Evolutionary conservation across 2,888 invertebrate genomes (phyloP), one percentile per base, ranked within the genome.

Genomic region (Ganaspis brasiliensis): DNA sequence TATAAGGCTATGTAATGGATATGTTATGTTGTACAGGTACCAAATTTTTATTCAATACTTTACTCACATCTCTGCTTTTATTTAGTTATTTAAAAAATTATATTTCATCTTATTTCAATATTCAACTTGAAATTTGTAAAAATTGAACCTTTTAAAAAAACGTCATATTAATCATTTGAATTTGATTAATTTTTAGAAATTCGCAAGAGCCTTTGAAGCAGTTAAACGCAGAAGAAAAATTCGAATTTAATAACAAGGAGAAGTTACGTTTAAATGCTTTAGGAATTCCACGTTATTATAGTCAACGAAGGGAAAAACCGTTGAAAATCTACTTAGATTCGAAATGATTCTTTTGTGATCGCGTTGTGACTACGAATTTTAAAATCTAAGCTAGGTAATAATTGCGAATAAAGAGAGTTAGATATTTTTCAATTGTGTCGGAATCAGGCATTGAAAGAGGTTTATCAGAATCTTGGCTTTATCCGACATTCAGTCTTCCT

Each of bases 261-360:
- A 94, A 93, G 40, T 75, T 78, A 61, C 82, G 61, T 88, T 89
- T 91, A 55, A 91, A 93, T 37, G 87, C 76, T 73, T 82, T 45
- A 21, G 74, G 71, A n/a, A 57, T 76, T 9, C 74, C 83, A 45
- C 70, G 79, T 70, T 81, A 91, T 59, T 93, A 93, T 86, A 94
- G 94, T 76, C 94, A 94, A 52, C 93, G 95, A 67, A 94, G 94
- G 85, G 96, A 96, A 89, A 93, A 93, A 85, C 95, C 95, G 37
- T 92, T 96, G 72, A 96, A 95, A 92, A 96, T 96, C 84, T 95
- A 95, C 90, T 91, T 95, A 84, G 95, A 95, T 86, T 91, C 92
- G 67, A 87, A 88, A 89, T 89, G 89, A 90, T 89, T 82, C 76
- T 77, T 70, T 40, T 77, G 76, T 72, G 74, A 80, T 24, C 61